Percentiles rank a stretch among this genome's conserved stretches.
These are phyloP conservation scores for Caenorhabditis zanzibari DNA, from an alignment of 2,888 invertebrate genomes.

Conservation along the genomic window DNA sequence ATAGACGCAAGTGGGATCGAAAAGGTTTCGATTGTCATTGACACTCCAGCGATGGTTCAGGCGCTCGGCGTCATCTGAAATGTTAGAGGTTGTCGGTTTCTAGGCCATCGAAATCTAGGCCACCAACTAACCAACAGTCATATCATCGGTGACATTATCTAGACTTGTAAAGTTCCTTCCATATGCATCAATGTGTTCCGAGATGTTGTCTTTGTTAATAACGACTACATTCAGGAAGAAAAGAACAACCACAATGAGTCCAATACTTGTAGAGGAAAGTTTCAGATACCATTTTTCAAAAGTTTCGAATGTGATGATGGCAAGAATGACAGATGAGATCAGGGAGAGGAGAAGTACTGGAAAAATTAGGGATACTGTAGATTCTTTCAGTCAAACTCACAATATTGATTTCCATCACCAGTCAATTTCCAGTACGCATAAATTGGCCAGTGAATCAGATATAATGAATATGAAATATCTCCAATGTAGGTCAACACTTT, in stretches of 20 bases:
- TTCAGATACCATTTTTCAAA: conserved; percentile 48
- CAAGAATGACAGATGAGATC: conserved; percentile 20
- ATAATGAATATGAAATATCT: conserved; percentile 50
- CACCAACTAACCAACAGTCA: conserved; percentile 29
- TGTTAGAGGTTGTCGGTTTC: no score
- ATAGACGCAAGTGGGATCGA: conserved; percentile 8
- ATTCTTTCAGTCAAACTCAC: not conserved
- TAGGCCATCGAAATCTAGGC: not conserved
- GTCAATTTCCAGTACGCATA: conserved; percentile 40
- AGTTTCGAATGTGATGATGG: conserved; percentile 25
- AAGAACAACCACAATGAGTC: conserved; percentile 3
- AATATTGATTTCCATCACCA: not conserved
- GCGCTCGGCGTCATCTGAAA: conserved; percentile 35
- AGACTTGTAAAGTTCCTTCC: conserved; percentile 19
- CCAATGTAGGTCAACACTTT: conserved; percentile 44
- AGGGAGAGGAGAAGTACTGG: conserved; percentile 17
- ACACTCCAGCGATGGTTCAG: conserved; percentile 19
- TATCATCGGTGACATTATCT: conserved; percentile 14
- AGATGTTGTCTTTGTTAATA: conserved; percentile 15
- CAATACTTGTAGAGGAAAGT: conserved; percentile 22
- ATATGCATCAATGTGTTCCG: not conserved
- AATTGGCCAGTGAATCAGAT: conserved; percentile 54
- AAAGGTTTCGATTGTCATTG: conserved; percentile 16
- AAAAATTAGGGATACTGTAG: not conserved
- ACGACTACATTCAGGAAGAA: conserved; percentile 26